These are phyloP conservation scores for Agrotis exclamationis DNA, from an alignment of 2,888 invertebrate genomes.

Conservation along the genomic window DNA sequence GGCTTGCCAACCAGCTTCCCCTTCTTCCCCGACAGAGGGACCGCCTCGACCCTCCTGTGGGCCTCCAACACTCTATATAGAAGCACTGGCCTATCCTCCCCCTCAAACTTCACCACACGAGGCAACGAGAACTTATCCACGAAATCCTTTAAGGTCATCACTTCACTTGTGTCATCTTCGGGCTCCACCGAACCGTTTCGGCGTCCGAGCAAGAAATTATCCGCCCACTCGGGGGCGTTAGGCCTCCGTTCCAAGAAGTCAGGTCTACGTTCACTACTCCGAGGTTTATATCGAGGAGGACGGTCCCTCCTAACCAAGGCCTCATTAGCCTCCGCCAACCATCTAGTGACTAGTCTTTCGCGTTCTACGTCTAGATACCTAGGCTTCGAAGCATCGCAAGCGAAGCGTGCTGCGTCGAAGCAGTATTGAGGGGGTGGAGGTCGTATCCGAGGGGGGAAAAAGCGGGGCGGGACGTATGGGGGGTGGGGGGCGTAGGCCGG, in stretches of 20 bases:
- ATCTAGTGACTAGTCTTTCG: slow-evolving; percentile 87
- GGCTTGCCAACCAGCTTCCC: slow-evolving; percentile 91
- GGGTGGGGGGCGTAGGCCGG: slow-evolving; percentile 89
- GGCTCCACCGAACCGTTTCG: slow-evolving; percentile 86
- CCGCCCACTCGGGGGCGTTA: slow-evolving; percentile 85
- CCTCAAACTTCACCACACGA: slow-evolving; percentile 91
- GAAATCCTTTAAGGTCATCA: slow-evolving; percentile 90
- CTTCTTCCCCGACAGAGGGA: slow-evolving; percentile 90
- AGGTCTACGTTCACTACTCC: slow-evolving; percentile 88
- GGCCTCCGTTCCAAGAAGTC: slow-evolving; percentile 85
- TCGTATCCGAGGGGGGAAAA: slow-evolving; percentile 86
- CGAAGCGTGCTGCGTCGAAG: slow-evolving; percentile 90
- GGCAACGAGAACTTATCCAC: slow-evolving; percentile 92
- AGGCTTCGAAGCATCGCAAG: slow-evolving; percentile 88
- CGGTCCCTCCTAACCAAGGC: slow-evolving; percentile 86
- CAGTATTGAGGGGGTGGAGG: slow-evolving; percentile 89
- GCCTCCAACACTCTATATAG: slow-evolving; percentile 92
- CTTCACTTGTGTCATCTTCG: slow-evolving; percentile 87
- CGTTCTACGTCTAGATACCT: slow-evolving; percentile 88
- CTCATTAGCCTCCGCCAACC: slow-evolving; percentile 89
- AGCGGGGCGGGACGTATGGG: slow-evolving; percentile 86
- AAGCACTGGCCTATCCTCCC: slow-evolving; percentile 91
- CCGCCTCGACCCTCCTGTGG: slow-evolving; percentile 92
- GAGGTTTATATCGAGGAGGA: slow-evolving; percentile 86
- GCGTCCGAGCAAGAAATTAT: slow-evolving; percentile 85